Evolutionary conservation across 1,140 invertebrate species (phyloP).

Genomic region (Bombus sylvicola): DNA sequence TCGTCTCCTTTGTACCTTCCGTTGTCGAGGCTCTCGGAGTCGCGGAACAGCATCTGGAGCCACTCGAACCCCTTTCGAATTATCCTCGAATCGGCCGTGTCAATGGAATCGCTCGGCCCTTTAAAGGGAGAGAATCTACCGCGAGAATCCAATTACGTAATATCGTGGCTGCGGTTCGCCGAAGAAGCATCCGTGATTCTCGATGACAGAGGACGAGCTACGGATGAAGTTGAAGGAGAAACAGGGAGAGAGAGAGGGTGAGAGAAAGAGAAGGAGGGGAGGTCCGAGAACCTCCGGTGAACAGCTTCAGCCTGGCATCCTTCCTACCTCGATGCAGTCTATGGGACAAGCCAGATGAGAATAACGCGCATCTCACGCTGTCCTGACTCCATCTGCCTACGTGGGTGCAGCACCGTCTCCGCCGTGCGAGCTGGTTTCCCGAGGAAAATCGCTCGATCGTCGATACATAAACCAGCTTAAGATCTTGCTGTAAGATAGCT

Average conservation of each 20-base stretch:
- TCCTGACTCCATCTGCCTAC: slow-evolving; percentile 71
- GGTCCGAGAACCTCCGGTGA: slow-evolving; percentile 5
- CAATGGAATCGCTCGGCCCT: slow-evolving; percentile 68
- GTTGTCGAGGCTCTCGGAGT: slow-evolving; percentile 43
- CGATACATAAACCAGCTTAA: too few relatives aligned
- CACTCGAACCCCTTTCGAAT: slow-evolving; percentile 66
- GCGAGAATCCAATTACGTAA: slow-evolving; percentile 73
- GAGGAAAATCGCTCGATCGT: slow-evolving; percentile 47
- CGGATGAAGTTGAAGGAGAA: background rate
- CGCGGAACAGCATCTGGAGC: slow-evolving; percentile 59
- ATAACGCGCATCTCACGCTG: slow-evolving; percentile 73
- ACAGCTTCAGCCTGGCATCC: slow-evolving; percentile 9
- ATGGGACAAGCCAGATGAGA: slow-evolving; percentile 69
- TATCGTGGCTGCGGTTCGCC: slow-evolving; percentile 66
- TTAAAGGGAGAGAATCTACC: slow-evolving; percentile 55
- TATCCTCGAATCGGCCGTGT: slow-evolving; percentile 68
- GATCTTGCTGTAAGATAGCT: too few relatives aligned
- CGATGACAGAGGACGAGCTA: slow-evolving; percentile 42
- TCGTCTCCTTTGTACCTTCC: slow-evolving; percentile 47
- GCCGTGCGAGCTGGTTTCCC: slow-evolving; percentile 4
- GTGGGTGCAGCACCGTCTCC: background rate
- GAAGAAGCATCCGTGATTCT: slow-evolving; percentile 66
- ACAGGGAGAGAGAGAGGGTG: background rate
- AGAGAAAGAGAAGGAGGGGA: background rate
- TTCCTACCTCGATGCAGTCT: slow-evolving; percentile 34